Percentiles rank a stretch among this genome's conserved stretches.
phyloP scores from a whole-genome alignment of 2,113 vertebrate genomes.

The Potamarius usumacintae region DNA sequence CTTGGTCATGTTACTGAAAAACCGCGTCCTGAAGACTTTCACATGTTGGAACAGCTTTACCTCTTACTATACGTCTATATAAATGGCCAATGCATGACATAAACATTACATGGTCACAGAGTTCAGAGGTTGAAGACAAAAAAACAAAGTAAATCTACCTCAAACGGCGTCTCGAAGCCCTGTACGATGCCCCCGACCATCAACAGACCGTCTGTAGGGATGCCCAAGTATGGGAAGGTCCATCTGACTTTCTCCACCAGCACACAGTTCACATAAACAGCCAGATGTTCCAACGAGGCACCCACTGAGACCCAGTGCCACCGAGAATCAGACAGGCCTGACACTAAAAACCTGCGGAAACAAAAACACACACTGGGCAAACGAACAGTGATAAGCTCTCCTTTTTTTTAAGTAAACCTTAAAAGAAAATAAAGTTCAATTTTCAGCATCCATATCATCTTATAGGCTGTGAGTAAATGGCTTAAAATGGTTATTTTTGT shows the following conservation, averaged over 20 bases:
- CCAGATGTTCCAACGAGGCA: slow-evolving; percentile 71
- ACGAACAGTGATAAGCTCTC: background rate
- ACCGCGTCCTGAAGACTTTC: background rate
- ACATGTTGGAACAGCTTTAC: background rate
- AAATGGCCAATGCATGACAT: background rate
- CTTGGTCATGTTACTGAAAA: background rate
- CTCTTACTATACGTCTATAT: background rate
- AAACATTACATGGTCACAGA: background rate
- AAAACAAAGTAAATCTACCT: slow-evolving; percentile 62
- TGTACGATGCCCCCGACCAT: slow-evolving; percentile 76
- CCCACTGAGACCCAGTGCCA: slow-evolving; percentile 77
- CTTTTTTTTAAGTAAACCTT: background rate
- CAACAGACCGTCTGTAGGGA: slow-evolving; percentile 75
- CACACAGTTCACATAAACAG: slow-evolving; percentile 77
- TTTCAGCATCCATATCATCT: background rate
- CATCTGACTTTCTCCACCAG: slow-evolving; percentile 79
- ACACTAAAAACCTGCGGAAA: slow-evolving; percentile 70
- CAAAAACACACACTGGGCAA: background rate
- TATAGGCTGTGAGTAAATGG: background rate
- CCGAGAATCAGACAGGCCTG: slow-evolving; percentile 65
- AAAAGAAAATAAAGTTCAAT: background rate
- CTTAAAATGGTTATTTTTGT: background rate
- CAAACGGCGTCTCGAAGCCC: slow-evolving; percentile 76
- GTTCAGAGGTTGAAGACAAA: background rate
- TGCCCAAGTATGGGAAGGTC: slow-evolving; percentile 73